Evolutionary conservation across 2,888 invertebrate genomes (phyloP), one percentile per base, ranked within the genome.

Genomic region (Artemia sp.): DNA sequence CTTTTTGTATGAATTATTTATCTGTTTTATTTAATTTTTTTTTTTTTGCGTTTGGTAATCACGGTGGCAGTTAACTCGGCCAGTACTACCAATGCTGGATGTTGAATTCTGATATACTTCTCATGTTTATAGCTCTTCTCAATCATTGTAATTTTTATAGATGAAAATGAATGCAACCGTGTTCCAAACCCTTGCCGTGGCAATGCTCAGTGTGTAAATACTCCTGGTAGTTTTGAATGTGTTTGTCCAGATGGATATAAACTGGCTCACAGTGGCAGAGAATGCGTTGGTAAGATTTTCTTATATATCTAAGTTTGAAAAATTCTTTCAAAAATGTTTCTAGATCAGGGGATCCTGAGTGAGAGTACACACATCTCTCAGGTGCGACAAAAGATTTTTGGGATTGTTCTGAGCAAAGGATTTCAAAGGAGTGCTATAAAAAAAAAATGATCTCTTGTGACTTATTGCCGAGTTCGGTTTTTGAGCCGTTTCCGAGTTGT

Each of bases 201-300:
- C 0, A 85, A 87, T 75, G 87, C 86, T 66, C 86, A 87, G 76
- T 91, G 90, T 78, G 82, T 86, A 19, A 90, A 91, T 79, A 79
- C 86, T 71, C 87, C 86, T n/a, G 86, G 90, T 67, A 84, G 85
- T 67, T 90, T 85, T 80, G 86, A 87, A 77, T 90, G 90, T 77
- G 80, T 81, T 69, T 88, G 87, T 76, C 84, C 85, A 14, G 81
- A 83, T 70, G 87, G 87, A 0, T 87, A 85, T 79, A 80, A 82
- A 72, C 81, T 86, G 24, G 82, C 84, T 67, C 76, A 79, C 67
- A 79, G 77, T 72, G 77, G 78, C 69, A 77, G 81, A 69, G 79
- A 80, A 67, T 83, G 83, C 74, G 74, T 79, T 68, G 82, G 82
- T 82, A 69, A 64, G 11, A 66, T 51, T 53, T 53, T 14, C 14